phyloP scores from a whole-genome alignment of 2,113 vertebrate species.

The Brachypteracias leptosomus region DNA sequence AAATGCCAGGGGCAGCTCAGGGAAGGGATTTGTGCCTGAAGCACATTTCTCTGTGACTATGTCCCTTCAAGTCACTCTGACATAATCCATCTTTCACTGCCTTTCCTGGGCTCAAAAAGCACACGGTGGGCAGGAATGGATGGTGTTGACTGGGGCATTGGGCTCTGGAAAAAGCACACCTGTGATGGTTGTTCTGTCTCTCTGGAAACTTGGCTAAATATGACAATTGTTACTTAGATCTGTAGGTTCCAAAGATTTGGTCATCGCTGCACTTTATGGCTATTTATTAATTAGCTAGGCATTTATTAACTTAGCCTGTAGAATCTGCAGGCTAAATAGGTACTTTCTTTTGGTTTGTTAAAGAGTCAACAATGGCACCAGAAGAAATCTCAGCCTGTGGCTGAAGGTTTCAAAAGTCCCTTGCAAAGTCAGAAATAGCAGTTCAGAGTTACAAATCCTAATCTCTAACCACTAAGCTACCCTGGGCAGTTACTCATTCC shows the following conservation, averaged over 20 bases:
- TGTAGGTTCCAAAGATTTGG: neutral
- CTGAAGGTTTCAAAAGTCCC: neutral
- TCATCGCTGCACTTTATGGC: neutral
- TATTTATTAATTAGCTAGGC: neutral
- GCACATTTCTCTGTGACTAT: neutral
- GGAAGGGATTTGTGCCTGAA: neutral
- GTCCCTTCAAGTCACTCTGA: neutral
- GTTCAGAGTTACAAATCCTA: neutral
- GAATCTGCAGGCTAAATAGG: neutral
- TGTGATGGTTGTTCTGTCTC: neutral
- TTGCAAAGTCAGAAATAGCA: neutral
- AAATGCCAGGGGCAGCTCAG: neutral
- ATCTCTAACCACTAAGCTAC: neutral
- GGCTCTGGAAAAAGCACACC: neutral
- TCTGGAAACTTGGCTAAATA: neutral
- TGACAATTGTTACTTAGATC: neutral
- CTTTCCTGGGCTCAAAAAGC: neutral
- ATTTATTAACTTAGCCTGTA: conserved; percentile 2
- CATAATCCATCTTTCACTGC: neutral
- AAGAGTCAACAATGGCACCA: neutral
- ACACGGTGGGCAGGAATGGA: neutral
- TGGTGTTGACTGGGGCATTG: neutral
- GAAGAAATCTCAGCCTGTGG: neutral
- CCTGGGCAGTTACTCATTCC: neutral
- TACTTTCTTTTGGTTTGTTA: neutral